Conservation (phyloP, 2,113 vertebrate genomes). For the Oxyruncus cristatus region DNA sequence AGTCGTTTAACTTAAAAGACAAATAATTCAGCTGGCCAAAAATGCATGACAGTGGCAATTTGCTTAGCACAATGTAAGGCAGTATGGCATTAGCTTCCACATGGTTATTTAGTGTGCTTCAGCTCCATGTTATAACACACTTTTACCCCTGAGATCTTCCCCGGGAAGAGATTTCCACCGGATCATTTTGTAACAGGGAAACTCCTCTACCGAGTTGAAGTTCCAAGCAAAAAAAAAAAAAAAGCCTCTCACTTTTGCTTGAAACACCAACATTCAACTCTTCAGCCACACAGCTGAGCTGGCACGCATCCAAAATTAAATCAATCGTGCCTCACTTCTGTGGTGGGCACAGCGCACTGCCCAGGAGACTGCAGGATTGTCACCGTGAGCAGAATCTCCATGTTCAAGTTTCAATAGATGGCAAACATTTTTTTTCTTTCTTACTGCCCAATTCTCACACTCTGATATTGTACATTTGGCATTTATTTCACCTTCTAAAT, state of each 20-base stretch:
- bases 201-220: neutral
- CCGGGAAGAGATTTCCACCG: neutral
- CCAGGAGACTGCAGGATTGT: neutral
- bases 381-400: neutral
- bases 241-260: neutral
- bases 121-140: neutral
- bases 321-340: neutral
- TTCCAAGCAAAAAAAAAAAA: neutral
- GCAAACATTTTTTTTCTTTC: neutral
- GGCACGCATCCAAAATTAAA: neutral
- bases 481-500: neutral
- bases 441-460: neutral
- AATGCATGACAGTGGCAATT: neutral
- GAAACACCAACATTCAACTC: neutral
- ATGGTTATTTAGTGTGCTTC: neutral
- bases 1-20: neutral
- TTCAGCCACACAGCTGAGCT: neutral
- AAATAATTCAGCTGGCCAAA: neutral
- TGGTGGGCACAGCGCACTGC: neutral
- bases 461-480: neutral
- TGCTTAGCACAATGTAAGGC: neutral
- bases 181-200: neutral
- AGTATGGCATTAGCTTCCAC: neutral
- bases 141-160: neutral
- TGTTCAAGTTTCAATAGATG: neutral